These are phyloP conservation scores for Mythimna loreyi DNA, from an alignment of 2,888 invertebrate genomes.

Conservation along the genomic window DNA sequence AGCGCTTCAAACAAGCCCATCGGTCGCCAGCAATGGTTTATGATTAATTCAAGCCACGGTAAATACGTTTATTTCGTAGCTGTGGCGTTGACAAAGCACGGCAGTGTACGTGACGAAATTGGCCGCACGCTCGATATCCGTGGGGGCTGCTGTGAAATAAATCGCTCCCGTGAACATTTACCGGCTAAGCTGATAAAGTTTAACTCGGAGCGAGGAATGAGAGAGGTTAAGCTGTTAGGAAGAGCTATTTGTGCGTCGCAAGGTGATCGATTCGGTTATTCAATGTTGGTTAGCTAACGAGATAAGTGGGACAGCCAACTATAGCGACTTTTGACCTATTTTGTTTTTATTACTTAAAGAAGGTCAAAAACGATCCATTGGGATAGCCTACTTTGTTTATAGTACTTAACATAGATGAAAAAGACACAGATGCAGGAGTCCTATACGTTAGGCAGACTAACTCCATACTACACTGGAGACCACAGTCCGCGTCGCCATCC, in stretches of 20 bases:
- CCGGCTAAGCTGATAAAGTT: conserved; percentile 55
- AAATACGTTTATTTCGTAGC: conserved; percentile 68
- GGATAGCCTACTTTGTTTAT: no score
- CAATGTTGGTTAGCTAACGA: not conserved
- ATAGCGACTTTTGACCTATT: not conserved
- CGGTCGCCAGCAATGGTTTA: conserved; percentile 57
- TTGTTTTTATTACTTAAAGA: no score
- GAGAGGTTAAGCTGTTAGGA: conserved; percentile 24
- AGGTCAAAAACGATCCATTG: no score
- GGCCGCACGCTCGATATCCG: conserved; percentile 61
- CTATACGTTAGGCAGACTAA: no score
- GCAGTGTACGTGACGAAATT: conserved; percentile 67
- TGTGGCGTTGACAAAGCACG: conserved; percentile 68
- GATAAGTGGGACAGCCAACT: not conserved
- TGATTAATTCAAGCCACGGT: conserved; percentile 70
- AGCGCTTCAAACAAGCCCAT: conserved; percentile 49
- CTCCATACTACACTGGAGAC: no score
- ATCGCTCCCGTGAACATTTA: conserved; percentile 60
- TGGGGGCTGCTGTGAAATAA: conserved; percentile 55
- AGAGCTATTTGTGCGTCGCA: conserved; percentile 12
- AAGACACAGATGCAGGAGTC: no score
- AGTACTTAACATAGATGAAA: no score
- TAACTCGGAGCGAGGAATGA: conserved; percentile 38
- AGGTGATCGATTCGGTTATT: conserved; percentile 19
- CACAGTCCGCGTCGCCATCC: no score